Evolutionary conservation across 2,797 vertebrate genomes (phyloP).

Genomic region (Furcifer pardalis): DNA sequence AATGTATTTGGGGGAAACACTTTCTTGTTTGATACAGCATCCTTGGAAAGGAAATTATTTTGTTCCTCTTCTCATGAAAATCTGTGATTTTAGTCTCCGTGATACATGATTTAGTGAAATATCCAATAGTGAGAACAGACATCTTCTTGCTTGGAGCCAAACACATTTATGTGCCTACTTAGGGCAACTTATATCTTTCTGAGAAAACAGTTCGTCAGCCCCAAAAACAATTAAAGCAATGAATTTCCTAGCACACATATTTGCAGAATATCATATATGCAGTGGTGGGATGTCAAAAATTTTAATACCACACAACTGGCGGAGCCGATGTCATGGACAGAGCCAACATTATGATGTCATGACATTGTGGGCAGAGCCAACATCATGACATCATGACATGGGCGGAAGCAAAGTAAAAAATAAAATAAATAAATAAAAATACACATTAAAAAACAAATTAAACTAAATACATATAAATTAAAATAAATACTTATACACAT

Average conservation of each 20-base stretch:
- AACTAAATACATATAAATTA: no score
- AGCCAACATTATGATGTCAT: no score
- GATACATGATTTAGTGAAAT: not conserved
- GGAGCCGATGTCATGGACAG: no score
- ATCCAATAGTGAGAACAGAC: not conserved
- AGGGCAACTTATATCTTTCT: not conserved
- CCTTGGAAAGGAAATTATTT: not conserved
- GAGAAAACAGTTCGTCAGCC: not conserved
- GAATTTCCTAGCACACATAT: not conserved
- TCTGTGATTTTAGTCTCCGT: not conserved
- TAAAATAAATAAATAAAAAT: no score
- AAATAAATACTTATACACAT: no score
- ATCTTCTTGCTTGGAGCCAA: not conserved
- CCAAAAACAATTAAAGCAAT: not conserved
- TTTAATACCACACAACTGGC: no score
- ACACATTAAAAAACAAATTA: no score
- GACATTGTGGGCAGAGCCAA: no score
- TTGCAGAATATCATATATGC: no score
- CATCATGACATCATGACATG: no score
- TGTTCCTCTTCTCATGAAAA: not conserved
- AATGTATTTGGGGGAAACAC: not conserved
- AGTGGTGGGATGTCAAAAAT: no score
- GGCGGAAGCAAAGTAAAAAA: no score
- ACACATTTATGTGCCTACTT: not conserved
- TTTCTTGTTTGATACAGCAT: not conserved